phyloP scores from a whole-genome alignment of 2,797 vertebrate genomes.

The Pteropus rufus region DNA sequence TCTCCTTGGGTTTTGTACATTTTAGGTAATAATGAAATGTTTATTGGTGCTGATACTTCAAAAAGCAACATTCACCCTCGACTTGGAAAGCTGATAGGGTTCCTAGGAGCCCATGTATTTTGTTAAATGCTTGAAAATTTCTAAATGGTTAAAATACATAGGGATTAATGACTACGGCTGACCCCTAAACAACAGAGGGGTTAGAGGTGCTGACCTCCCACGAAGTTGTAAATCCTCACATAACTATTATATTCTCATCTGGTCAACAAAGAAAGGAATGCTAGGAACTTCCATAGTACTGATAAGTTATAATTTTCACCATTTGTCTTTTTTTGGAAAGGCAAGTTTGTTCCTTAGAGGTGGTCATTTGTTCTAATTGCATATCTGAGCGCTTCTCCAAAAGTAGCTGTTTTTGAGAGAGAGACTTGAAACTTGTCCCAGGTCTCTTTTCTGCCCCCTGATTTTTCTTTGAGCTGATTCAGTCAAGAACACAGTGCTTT shows the following conservation, averaged over 20 bases:
- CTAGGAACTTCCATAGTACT: background rate
- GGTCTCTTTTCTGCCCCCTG: background rate
- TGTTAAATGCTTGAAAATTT: background rate
- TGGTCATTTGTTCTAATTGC: background rate
- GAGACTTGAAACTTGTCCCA: background rate
- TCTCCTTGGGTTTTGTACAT: background rate
- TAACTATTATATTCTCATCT: background rate
- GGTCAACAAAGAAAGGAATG: background rate
- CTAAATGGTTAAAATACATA: background rate
- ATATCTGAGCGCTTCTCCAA: background rate
- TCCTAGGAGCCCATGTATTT: background rate
- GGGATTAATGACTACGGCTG: background rate
- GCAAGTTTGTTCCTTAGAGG: background rate
- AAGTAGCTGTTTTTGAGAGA: background rate
- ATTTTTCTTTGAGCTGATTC: constrained; percentile 15
- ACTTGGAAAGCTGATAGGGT: background rate
- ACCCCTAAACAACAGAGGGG: background rate
- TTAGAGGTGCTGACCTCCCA: background rate
- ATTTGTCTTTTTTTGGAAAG: background rate
- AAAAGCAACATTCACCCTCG: background rate
- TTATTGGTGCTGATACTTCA: background rate
- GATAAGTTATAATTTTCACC: background rate
- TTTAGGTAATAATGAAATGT: background rate
- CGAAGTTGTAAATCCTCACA: background rate
- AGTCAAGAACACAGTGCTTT: constrained; percentile 27